Evolutionary conservation across 1,140 invertebrate genomes (phyloP).

Genomic region (Cheumatopsyche charites): DNA sequence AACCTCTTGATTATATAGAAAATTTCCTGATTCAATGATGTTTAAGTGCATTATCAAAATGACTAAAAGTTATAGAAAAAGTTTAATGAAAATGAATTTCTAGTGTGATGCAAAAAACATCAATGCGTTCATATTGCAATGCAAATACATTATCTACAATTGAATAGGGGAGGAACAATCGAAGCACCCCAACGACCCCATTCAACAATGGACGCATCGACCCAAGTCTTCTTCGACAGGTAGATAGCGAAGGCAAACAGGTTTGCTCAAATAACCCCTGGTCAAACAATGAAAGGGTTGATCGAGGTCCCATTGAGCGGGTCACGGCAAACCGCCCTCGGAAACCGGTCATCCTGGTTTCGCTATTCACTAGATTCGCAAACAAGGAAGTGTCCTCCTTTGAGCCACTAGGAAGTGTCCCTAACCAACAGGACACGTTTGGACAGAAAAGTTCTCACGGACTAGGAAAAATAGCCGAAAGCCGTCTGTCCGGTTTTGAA

Average conservation of each 20-base stretch:
- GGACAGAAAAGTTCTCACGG: neutral
- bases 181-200: neutral
- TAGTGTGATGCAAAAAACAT: too few relatives aligned
- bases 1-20: too few relatives aligned
- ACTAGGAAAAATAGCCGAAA: constrained; percentile 56
- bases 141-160: too few relatives aligned
- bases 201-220: neutral
- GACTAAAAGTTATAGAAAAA: too few relatives aligned
- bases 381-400: constrained; percentile 45
- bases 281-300: constrained; percentile 44
- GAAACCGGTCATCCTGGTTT: constrained; percentile 48
- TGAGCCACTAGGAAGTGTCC: constrained; percentile 3
- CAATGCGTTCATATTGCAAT: too few relatives aligned
- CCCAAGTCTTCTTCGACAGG: constrained; percentile 41
- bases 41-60: too few relatives aligned
- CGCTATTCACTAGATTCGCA: constrained; percentile 5
- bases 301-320: constrained; percentile 34
- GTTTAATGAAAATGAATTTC: too few relatives aligned
- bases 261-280: constrained; percentile 43
- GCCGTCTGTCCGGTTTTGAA: constrained; percentile 55
- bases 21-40: too few relatives aligned
- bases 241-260: constrained; percentile 44
- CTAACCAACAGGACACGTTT: neutral
- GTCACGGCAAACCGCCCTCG: constrained; percentile 36
- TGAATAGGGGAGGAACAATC: too few relatives aligned